Conservation (phyloP, 2,888 invertebrate genomes). For the Drosophila emarginata region DNA sequence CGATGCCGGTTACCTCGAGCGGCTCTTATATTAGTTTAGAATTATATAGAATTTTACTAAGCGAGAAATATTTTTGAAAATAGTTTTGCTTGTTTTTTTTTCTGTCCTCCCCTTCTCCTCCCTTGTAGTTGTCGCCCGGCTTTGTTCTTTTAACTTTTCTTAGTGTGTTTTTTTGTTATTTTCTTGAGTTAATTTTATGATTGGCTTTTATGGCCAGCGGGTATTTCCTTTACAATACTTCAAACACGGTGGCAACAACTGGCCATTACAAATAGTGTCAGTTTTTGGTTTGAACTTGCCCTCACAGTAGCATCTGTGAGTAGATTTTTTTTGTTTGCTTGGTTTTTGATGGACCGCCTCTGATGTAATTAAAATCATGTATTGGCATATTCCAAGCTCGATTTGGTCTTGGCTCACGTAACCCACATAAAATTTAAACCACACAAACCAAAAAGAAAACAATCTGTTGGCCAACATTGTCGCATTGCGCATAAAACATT, state of each 20-base stretch:
- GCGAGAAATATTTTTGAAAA: slow-evolving; percentile 69
- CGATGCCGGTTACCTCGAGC: slow-evolving; percentile 51
- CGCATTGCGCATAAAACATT: slow-evolving; percentile 40
- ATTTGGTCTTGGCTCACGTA: slow-evolving; percentile 63
- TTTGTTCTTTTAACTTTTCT: slow-evolving; percentile 31
- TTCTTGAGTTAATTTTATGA: slow-evolving; percentile 8
- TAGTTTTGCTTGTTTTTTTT: slow-evolving; percentile 38
- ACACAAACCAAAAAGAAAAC: not conserved
- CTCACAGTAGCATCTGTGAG: slow-evolving; percentile 4
- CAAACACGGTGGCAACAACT: slow-evolving; percentile 36
- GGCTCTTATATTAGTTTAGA: slow-evolving; percentile 45
- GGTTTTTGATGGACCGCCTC: slow-evolving; percentile 27
- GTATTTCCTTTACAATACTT: slow-evolving; percentile 42
- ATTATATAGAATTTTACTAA: slow-evolving; percentile 72
- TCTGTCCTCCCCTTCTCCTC: no score
- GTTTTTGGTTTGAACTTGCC: slow-evolving; percentile 27
- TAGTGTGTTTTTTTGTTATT: slow-evolving; percentile 20
- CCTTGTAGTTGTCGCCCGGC: slow-evolving; percentile 37
- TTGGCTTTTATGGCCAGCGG: slow-evolving; percentile 37
- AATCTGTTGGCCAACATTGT: slow-evolving; percentile 3
- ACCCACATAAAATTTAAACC: slow-evolving; percentile 50
- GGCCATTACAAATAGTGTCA: slow-evolving; percentile 28
- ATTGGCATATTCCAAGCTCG: slow-evolving; percentile 62
- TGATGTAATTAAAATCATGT: slow-evolving; percentile 68
- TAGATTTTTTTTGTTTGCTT: not conserved